phyloP scores from a whole-genome alignment of 2,888 invertebrate genomes.

The Choristoneura rosaceana region DNA sequence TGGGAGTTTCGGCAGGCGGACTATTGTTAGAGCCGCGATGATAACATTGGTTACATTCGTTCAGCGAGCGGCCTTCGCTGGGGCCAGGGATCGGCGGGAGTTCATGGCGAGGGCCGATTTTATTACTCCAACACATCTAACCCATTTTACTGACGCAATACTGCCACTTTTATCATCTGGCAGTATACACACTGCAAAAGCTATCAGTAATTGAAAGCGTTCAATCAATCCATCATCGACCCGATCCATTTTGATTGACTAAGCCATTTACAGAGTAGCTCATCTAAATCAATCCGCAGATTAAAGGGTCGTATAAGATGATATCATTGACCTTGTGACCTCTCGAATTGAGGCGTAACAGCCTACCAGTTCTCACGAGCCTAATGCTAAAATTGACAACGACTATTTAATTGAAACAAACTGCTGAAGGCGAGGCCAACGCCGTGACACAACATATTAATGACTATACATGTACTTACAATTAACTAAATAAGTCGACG shows the following conservation, averaged over 20 bases:
- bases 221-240: slow-evolving; percentile 28
- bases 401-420: slow-evolving; percentile 79
- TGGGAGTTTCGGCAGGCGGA: slow-evolving; percentile 38
- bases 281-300: slow-evolving; percentile 28
- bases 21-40: slow-evolving; percentile 35
- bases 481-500: slow-evolving; percentile 24
- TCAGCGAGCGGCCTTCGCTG: slow-evolving; percentile 62
- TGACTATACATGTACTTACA: slow-evolving; percentile 37
- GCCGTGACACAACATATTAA: slow-evolving; percentile 42
- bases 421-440: slow-evolving; percentile 56
- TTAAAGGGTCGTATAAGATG: slow-evolving; percentile 33
- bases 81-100: slow-evolving; percentile 61
- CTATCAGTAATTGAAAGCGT: slow-evolving; percentile 28
- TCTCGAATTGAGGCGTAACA: slow-evolving; percentile 40
- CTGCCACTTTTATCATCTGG: slow-evolving; percentile 59
- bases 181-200: slow-evolving; percentile 23
- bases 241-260: slow-evolving; percentile 22
- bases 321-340: slow-evolving; percentile 35
- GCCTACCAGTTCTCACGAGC: slow-evolving; percentile 69
- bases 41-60: slow-evolving; percentile 31
- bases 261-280: slow-evolving; percentile 26
- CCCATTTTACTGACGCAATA: slow-evolving; percentile 78
- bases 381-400: slow-evolving; percentile 72
- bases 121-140: slow-evolving; percentile 76
- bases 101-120: slow-evolving; percentile 80